Conservation (phyloP, 2,888 invertebrate species). For the Phalangium opilio region DNA sequence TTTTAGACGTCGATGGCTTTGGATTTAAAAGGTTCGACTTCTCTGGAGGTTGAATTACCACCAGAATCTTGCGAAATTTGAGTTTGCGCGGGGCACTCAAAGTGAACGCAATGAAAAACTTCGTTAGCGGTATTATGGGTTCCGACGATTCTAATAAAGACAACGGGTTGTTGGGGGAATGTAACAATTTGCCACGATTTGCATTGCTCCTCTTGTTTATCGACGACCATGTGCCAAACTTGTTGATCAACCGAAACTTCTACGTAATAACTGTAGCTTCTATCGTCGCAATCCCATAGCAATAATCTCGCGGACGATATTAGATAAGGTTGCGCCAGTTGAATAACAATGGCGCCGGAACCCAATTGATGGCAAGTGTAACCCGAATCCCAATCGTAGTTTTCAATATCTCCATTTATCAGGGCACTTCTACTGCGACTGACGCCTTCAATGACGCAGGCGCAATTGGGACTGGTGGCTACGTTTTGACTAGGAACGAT, state of each 20-base stretch:
- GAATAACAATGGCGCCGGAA: slow-evolving; percentile 83
- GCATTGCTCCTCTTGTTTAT: slow-evolving; percentile 69
- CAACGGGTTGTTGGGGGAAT: slow-evolving; percentile 69
- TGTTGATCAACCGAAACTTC: slow-evolving; percentile 83
- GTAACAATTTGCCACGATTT: slow-evolving; percentile 85
- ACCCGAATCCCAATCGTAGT: slow-evolving; percentile 97
- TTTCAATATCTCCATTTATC: slow-evolving; percentile 81
- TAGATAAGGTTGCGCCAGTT: slow-evolving; percentile 89
- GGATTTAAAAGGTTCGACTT: no score
- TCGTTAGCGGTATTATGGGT: slow-evolving; percentile 95
- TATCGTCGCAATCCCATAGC: slow-evolving; percentile 92
- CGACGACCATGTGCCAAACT: slow-evolving; percentile 81
- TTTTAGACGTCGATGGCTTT: no score
- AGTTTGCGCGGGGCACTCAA: slow-evolving; percentile 75
- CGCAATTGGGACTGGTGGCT: slow-evolving; percentile 74
- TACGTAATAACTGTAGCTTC: slow-evolving; percentile 88
- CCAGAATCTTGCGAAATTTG: no score
- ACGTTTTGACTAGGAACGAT: slow-evolving; percentile 72
- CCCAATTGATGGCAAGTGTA: slow-evolving; percentile 94
- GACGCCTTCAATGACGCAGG: slow-evolving; percentile 91
- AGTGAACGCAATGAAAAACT: slow-evolving; percentile 92
- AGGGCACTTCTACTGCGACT: slow-evolving; percentile 80
- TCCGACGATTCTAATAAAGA: slow-evolving; percentile 87
- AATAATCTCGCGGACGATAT: slow-evolving; percentile 63
- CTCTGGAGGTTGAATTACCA: no score